Conservation (phyloP, 2,888 invertebrate genomes). For the Caenorhabditis sp. region DNA sequence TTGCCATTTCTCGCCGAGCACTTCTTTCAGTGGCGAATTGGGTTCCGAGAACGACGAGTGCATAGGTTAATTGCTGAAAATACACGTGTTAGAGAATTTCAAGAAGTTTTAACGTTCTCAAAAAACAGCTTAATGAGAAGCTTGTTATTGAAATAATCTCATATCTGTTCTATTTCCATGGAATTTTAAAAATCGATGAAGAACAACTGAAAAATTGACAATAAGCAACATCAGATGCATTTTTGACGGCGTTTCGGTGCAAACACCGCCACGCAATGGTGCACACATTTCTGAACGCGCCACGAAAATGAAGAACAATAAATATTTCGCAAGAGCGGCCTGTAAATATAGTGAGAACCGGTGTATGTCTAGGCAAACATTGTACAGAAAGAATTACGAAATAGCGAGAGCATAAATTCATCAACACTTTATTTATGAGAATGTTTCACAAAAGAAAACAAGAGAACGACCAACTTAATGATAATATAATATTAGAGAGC, state of each 20-base stretch:
- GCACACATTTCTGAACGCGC: neutral
- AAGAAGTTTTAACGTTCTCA: too few relatives aligned
- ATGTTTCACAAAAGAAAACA: slow-evolving; percentile 19
- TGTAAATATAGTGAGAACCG: neutral
- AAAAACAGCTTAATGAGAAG: too few relatives aligned
- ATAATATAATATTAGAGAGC: slow-evolving; percentile 5
- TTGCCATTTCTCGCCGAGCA: slow-evolving; percentile 53
- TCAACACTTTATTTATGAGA: slow-evolving; percentile 24
- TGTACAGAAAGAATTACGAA: neutral
- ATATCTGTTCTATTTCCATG: too few relatives aligned
- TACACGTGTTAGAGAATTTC: too few relatives aligned
- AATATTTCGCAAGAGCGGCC: neutral
- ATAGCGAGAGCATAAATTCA: neutral
- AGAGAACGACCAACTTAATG: slow-evolving; percentile 6
- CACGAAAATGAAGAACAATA: neutral
- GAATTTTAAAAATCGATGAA: neutral
- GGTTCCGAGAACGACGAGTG: slow-evolving; percentile 61
- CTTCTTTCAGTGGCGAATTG: slow-evolving; percentile 57
- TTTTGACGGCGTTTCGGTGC: too few relatives aligned
- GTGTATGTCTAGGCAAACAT: neutral
- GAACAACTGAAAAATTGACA: too few relatives aligned
- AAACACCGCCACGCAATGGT: neutral
- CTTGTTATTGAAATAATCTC: too few relatives aligned
- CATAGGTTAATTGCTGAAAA: slow-evolving; percentile 44
- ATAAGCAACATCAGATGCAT: too few relatives aligned